These are phyloP conservation scores for Machaerirhynchus nigripectus DNA, from an alignment of 2,113 vertebrate species.

Conservation along the genomic window DNA sequence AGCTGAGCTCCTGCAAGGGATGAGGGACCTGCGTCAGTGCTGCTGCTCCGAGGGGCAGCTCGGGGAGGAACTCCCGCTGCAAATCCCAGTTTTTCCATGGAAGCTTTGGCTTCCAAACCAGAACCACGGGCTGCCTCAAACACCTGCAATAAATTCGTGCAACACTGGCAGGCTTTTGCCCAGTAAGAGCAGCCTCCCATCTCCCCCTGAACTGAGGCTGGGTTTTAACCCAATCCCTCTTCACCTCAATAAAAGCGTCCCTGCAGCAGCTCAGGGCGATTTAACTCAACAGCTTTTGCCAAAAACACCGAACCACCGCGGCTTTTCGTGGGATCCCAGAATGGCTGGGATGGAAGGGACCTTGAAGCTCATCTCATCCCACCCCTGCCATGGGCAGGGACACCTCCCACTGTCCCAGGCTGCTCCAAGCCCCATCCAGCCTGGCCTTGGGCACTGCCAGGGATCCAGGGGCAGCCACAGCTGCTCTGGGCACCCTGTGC, in stretches of 20 bases:
- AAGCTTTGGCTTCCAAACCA: not conserved
- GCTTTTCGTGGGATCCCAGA: too few species aligned
- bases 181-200: not conserved
- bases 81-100: not conserved
- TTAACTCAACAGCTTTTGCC: not conserved
- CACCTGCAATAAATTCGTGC: not conserved
- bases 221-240: not conserved
- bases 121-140: not conserved
- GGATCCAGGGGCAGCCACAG: not conserved
- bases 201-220: not conserved
- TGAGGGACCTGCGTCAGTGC: accelerated
- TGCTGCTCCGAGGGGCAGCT: not conserved
- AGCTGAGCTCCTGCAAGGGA: not conserved
- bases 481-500: not conserved
- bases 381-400: not conserved
- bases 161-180: not conserved
- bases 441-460: not conserved
- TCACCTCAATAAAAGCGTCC: not conserved
- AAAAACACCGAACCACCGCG: not conserved
- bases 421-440: accelerated
- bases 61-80: accelerated
- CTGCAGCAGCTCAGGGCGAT: not conserved
- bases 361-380: too few species aligned
- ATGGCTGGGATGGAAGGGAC: not conserved
- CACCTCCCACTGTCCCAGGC: accelerated